phyloP scores from a whole-genome alignment of 2,113 vertebrate species.

The Callithrix jacchus region DNA sequence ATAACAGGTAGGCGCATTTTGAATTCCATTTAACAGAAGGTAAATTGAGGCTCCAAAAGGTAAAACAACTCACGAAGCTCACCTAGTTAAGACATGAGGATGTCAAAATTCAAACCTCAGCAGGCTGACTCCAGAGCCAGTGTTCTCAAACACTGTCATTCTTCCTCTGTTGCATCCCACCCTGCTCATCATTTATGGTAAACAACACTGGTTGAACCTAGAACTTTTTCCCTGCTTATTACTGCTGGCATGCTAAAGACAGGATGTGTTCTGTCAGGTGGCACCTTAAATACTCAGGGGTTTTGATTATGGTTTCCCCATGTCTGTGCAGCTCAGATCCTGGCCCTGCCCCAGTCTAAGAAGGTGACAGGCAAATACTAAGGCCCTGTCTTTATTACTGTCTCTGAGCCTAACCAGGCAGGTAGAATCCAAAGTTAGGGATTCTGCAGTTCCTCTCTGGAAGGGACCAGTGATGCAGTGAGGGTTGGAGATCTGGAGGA shows the following conservation, averaged over 20 bases:
- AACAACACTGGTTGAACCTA: not conserved
- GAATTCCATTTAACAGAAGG: not conserved
- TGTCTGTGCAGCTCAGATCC: not conserved
- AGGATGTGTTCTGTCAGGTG: not conserved
- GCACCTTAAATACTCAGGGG: not conserved
- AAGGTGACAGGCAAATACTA: not conserved
- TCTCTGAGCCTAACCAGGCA: rapidly evolving
- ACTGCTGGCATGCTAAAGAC: not conserved
- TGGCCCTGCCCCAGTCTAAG: not conserved
- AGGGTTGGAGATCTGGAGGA: not conserved
- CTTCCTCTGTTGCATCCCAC: not conserved
- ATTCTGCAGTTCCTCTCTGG: too few relatives aligned
- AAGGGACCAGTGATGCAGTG: not conserved
- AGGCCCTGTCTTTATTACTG: not conserved
- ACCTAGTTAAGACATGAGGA: not conserved
- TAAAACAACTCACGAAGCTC: not conserved
- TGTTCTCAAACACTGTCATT: not conserved
- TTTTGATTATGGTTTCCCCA: not conserved
- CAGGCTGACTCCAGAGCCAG: not conserved
- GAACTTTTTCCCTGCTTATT: not conserved
- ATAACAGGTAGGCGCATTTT: not conserved
- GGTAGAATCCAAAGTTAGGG: not conserved
- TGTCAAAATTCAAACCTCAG: not conserved
- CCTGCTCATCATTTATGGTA: not conserved
- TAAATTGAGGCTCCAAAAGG: not conserved